These are phyloP conservation scores for Chrysomallon squamiferum DNA, from an alignment of 1,140 invertebrate species.

Conservation along the genomic window DNA sequence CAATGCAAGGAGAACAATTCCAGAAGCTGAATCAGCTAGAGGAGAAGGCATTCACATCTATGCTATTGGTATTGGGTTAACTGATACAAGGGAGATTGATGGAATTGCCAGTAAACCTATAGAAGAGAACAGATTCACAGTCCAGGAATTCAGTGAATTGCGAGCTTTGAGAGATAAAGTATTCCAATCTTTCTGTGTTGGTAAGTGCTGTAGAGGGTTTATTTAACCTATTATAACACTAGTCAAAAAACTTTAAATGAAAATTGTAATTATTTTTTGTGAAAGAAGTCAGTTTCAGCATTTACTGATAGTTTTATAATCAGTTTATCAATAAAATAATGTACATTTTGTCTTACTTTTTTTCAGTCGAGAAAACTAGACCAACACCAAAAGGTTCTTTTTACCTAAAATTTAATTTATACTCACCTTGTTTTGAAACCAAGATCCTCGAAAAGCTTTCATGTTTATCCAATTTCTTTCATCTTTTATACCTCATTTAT, in stretches of 20 bases:
- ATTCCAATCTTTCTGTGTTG: conserved; percentile 30
- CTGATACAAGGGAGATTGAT: conserved; percentile 31
- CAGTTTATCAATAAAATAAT: not conserved
- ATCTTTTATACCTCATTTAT: too few species aligned
- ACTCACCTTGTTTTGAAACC: too few species aligned
- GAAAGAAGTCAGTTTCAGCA: conserved; percentile 19
- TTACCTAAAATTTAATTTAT: too few species aligned
- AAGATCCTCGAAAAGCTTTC: too few species aligned
- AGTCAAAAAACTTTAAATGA: not conserved
- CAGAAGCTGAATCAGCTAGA: conserved; percentile 33
- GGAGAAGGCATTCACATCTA: conserved; percentile 29
- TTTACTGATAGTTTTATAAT: too few species aligned
- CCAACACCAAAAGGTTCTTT: too few species aligned
- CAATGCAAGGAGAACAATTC: conserved; percentile 34
- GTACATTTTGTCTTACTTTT: too few species aligned
- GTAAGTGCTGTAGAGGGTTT: conserved; percentile 13
- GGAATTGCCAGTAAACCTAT: conserved; percentile 20
- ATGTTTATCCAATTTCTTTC: too few species aligned
- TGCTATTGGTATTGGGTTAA: conserved; percentile 35
- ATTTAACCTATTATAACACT: not conserved
- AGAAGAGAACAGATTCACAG: conserved; percentile 36
- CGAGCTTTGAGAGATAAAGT: conserved; percentile 30
- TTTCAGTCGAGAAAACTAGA: too few species aligned
- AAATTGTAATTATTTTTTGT: conserved; percentile 5
- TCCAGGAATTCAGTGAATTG: conserved; percentile 41